Percentiles rank a stretch among this genome's conserved stretches.
Evolutionary conservation across 2,888 invertebrate genomes (phyloP).

Genomic region (Tiliacea citrago): DNA sequence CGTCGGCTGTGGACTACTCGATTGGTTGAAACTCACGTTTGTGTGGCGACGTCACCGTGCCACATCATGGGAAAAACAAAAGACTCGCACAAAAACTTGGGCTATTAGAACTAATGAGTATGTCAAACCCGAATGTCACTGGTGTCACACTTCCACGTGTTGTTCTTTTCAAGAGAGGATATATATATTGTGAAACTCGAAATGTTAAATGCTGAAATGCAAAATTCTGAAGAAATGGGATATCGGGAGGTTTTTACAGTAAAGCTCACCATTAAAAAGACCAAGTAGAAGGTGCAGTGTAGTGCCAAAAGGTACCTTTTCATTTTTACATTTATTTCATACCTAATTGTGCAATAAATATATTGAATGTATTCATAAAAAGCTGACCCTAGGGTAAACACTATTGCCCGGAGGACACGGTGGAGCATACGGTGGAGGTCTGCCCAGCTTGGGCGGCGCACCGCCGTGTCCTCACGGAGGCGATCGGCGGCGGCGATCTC

Average conservation of each 20-base stretch:
- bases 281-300: background rate
- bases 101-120: background rate
- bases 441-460: too few relatives aligned
- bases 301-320: background rate
- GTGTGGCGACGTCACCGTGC: conserved; percentile 37
- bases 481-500: too few relatives aligned
- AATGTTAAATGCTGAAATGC: background rate
- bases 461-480: too few relatives aligned
- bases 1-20: conserved; percentile 63
- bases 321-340: too few relatives aligned
- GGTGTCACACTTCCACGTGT: background rate
- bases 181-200: background rate
- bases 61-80: background rate
- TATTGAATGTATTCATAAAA: background rate
- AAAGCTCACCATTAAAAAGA: background rate
- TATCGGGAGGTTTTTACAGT: background rate
- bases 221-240: background rate
- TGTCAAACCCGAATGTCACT: background rate
- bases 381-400: background rate
- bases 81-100: background rate
- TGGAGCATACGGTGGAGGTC: too few relatives aligned
- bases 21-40: conserved; percentile 62
- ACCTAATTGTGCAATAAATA: too few relatives aligned
- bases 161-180: background rate
- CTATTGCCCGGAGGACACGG: too few relatives aligned